These are phyloP conservation scores for Deroplatys truncata DNA, from an alignment of 2,888 invertebrate species.

Conservation along the genomic window DNA sequence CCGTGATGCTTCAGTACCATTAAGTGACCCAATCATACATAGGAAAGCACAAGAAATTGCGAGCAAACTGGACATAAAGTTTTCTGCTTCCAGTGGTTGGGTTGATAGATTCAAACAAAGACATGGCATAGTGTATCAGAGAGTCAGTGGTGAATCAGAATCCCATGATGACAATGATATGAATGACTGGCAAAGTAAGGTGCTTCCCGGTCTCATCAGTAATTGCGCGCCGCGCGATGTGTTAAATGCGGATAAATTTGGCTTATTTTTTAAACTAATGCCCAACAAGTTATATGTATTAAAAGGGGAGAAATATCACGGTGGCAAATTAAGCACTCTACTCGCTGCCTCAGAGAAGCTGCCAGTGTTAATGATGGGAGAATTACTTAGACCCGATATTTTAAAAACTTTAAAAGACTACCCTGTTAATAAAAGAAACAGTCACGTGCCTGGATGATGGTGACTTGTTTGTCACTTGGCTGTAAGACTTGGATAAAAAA, in stretches of 20 bases:
- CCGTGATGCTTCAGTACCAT: neutral
- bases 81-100: conserved; percentile 31
- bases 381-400: neutral
- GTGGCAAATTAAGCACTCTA: neutral
- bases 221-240: neutral
- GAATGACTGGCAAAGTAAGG: conserved; percentile 22
- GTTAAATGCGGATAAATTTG: neutral
- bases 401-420: conserved; percentile 12
- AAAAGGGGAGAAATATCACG: neutral
- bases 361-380: neutral
- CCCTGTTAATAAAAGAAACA: too few relatives aligned
- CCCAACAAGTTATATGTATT: neutral
- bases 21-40: conserved; percentile 29
- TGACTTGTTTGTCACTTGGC: too few relatives aligned
- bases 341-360: conserved; percentile 12
- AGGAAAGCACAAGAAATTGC: conserved; percentile 31
- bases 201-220: neutral
- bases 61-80: conserved; percentile 25
- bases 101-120: too few relatives aligned
- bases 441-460: neutral
- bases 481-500: too few relatives aligned
- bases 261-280: neutral
- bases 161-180: too few relatives aligned
- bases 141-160: too few relatives aligned
- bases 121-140: too few relatives aligned